Evolutionary conservation across 2,113 vertebrate genomes (phyloP).

Genomic region (Tinamus guttatus): DNA sequence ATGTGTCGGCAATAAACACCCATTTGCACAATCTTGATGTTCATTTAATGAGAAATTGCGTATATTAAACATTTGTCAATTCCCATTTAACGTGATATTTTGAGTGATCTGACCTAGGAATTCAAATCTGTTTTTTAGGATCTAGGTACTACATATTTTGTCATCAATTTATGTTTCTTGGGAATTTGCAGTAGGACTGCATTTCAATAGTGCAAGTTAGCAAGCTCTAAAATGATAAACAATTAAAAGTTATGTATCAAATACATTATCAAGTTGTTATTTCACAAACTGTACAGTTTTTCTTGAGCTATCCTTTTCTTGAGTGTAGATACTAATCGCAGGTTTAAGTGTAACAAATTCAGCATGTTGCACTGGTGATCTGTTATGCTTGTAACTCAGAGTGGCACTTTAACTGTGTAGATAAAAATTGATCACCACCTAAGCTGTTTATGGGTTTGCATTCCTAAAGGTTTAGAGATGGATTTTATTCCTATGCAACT

Average conservation of each 20-base stretch:
- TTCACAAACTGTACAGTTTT: neutral
- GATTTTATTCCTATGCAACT: accelerated
- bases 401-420: neutral
- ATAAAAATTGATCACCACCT: neutral
- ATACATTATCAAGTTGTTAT: neutral
- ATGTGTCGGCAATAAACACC: neutral
- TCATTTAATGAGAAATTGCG: neutral
- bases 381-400: neutral
- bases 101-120: neutral
- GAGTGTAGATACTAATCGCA: neutral
- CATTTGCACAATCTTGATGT: neutral
- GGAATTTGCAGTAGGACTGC: neutral
- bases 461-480: neutral
- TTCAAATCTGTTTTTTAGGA: neutral
- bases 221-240: neutral
- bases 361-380: neutral
- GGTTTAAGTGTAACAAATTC: neutral
- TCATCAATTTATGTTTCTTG: neutral
- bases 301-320: neutral
- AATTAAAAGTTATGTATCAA: neutral
- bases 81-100: neutral
- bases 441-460: neutral
- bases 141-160: neutral
- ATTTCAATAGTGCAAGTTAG: neutral
- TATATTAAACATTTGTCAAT: neutral